Conservation (phyloP, 1,140 invertebrate species). For the Chironomus striatipennis region DNA sequence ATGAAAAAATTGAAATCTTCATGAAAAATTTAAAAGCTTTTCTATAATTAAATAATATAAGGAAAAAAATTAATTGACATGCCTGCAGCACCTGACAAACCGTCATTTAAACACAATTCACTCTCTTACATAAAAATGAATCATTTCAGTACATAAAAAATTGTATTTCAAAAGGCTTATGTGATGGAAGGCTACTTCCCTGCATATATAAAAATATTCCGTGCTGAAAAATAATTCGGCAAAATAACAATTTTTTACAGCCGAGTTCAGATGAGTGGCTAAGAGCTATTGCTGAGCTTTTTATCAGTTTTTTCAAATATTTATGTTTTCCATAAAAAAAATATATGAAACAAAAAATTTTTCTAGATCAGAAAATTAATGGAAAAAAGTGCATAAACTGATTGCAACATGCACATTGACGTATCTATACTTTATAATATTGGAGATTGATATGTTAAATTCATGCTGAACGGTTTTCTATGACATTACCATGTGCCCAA, state of each 20-base stretch:
- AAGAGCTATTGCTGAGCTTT: slow-evolving; percentile 6
- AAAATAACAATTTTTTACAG: neutral
- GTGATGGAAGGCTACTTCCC: neutral
- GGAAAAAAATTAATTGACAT: too few relatives aligned
- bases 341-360: neutral
- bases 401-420: neutral
- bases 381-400: neutral
- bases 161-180: too few relatives aligned
- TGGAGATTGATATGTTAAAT: too few relatives aligned
- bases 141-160: neutral
- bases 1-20: neutral
- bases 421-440: neutral
- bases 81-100: too few relatives aligned
- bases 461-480: too few relatives aligned
- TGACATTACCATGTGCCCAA: too few relatives aligned
- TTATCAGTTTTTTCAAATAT: slow-evolving; percentile 2
- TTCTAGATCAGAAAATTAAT: neutral
- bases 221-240: neutral
- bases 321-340: neutral
- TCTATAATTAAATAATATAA: too few relatives aligned
- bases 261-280: slow-evolving; percentile 11
- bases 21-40: too few relatives aligned
- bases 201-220: neutral
- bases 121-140: neutral
- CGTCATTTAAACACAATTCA: too few relatives aligned